Conservation (phyloP, 2,113 vertebrate genomes). For the Albula glossodonta region DNA sequence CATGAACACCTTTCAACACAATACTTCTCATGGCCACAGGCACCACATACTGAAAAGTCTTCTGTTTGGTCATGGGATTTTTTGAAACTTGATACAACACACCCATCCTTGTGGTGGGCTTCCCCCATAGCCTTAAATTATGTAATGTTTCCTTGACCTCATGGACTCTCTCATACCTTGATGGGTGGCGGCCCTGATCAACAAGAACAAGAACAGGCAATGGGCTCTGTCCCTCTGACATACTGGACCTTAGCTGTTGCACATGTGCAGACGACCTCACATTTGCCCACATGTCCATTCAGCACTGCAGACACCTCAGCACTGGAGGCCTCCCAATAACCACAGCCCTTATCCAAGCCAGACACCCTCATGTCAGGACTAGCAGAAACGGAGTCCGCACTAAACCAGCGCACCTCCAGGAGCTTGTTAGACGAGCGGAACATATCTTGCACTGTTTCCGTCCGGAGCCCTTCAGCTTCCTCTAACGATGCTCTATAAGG, state of each 20-base stretch:
- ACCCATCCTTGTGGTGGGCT: constrained; percentile 8
- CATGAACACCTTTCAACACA: constrained; percentile 28
- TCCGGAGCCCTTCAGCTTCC: not conserved
- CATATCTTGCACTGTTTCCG: not conserved
- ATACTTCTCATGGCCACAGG: not conserved
- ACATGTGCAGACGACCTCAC: not conserved
- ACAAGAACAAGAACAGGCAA: constrained; percentile 24
- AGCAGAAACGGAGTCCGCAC: not conserved
- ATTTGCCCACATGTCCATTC: not conserved
- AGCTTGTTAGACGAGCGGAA: not conserved
- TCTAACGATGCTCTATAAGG: not conserved
- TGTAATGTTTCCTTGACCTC: not conserved
- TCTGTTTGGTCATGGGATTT: constrained; percentile 2
- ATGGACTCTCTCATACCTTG: constrained; percentile 1
- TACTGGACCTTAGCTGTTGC: not conserved
- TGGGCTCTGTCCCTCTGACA: constrained; percentile 6
- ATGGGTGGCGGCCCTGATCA: not conserved
- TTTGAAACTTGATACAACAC: constrained; percentile 27
- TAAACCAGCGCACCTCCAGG: not conserved
- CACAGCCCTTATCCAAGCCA: not conserved
- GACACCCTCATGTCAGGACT: not conserved
- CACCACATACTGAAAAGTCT: constrained; percentile 21
- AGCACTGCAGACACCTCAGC: constrained; percentile 6
- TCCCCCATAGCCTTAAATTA: constrained; percentile 25
- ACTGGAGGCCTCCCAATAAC: not conserved